These are phyloP conservation scores for Laspeyria flexula DNA, from an alignment of 2,888 invertebrate genomes.

Conservation along the genomic window DNA sequence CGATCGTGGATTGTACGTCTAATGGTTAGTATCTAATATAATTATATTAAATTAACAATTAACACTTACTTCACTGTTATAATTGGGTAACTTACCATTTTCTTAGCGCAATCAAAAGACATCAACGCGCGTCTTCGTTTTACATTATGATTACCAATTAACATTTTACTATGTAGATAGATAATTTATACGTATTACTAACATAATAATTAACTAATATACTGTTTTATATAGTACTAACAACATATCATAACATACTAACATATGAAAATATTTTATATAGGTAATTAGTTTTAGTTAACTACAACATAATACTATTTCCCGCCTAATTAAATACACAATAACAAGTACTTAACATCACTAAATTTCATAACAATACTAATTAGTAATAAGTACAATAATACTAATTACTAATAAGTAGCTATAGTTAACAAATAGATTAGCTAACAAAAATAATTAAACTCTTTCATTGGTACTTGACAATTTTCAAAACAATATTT, in stretches of 20 bases:
- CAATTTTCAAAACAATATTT: not conserved
- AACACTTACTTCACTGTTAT: conserved; percentile 15
- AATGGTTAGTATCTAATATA: conserved; percentile 64
- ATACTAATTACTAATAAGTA: no score
- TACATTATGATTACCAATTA: conserved; percentile 10
- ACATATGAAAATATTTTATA: not conserved
- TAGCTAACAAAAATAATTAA: not conserved
- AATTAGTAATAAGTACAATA: no score
- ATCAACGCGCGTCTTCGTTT: conserved; percentile 73
- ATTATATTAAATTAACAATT: conserved; percentile 18
- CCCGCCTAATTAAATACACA: no score
- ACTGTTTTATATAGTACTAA: not conserved
- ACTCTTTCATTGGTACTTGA: not conserved
- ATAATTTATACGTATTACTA: conserved; percentile 2
- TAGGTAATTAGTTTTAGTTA: no score
- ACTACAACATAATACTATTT: no score
- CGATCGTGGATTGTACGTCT: conserved; percentile 60
- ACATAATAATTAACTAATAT: not conserved
- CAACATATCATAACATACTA: not conserved
- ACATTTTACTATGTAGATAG: conserved; percentile 5
- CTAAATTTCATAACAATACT: no score
- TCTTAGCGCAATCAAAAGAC: conserved; percentile 70
- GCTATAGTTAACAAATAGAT: not conserved
- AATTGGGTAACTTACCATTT: conserved; percentile 26
- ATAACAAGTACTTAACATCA: not conserved